Conservation (phyloP, 2,888 invertebrate species). For the Noctua janthe region DNA sequence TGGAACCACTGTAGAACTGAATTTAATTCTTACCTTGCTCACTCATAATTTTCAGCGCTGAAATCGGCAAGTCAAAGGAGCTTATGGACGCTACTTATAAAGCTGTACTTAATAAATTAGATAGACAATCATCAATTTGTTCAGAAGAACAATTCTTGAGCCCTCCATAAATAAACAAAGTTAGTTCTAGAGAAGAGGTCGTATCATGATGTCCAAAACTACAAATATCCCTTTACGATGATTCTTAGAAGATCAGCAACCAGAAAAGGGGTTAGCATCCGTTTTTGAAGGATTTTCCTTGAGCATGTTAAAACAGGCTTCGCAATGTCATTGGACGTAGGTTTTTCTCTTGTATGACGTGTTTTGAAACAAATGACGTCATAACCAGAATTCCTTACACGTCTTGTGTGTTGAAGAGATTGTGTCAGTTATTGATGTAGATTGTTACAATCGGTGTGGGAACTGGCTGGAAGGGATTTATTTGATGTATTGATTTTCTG, state of each 20-base stretch:
- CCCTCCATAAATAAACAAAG: background rate
- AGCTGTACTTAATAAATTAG: background rate
- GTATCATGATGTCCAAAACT: background rate
- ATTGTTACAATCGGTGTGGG: background rate
- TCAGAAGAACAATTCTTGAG: background rate
- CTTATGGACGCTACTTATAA: background rate
- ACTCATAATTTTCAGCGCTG: no score
- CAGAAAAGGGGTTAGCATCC: conserved; percentile 8
- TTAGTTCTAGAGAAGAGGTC: background rate
- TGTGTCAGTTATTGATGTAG: background rate
- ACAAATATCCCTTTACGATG: background rate
- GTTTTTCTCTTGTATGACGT: conserved; percentile 24
- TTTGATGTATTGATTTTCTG: background rate
- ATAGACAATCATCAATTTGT: background rate
- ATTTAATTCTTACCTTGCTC: background rate
- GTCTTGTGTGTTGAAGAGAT: background rate
- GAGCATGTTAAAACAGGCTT: conserved; percentile 1
- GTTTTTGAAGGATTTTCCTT: conserved; percentile 34
- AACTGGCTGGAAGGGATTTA: background rate
- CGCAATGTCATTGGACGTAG: conserved; percentile 1
- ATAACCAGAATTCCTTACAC: background rate
- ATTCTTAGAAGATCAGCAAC: conserved; percentile 6
- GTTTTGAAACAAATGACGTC: conserved; percentile 36
- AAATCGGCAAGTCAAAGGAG: no score
- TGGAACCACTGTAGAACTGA: no score